Evolutionary conservation across 2,888 invertebrate species (phyloP), one percentile per base, ranked within the genome.

Genomic region (Chelonus formosanus): DNA sequence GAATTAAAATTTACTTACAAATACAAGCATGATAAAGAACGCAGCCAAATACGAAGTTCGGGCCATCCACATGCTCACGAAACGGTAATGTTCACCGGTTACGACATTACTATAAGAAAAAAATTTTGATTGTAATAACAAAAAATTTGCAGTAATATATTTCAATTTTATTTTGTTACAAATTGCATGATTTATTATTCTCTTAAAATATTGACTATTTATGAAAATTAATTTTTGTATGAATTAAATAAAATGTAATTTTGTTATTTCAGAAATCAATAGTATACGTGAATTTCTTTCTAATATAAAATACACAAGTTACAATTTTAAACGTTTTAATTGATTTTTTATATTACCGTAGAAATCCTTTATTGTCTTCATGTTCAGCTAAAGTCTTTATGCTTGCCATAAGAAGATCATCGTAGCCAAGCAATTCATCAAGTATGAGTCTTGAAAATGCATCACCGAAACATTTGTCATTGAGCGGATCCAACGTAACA

Each of bases 21-120:
- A 99, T 8, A 98, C 90, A 20, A 99, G 88, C 99, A 99, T 99
- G 67, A 98, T 95, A 86, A 96, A 92, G 80, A 96, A 94, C 0
- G 99, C 98, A 6, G 96, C 95, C 59, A 98, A 88, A 84, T 99
- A 99, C 0, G 97, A 96, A 70, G 93, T 94, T 78, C 96, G 90
- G 0, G 97, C 94, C 86, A 97, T 96, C 93, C 96, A 93, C 92
- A 97, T 94, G 75, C 94, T 95, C 58, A 99, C 97, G 85, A 99
- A 99, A 68, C 97, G 92, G 85, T 97, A 99, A 84, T 98, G 98
- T 82, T 98, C 98, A 8, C 98, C 98, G 8, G 97, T 97, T 64
- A 98, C 94, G 55, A 99, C 96, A 85, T 99, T 98, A 77, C 98
- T 95, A 84, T 4, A 86, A 87, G 66, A 65, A 70, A 71, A 62